Conservation (phyloP, 2,888 invertebrate species). For the Diachrysia chrysitis region DNA sequence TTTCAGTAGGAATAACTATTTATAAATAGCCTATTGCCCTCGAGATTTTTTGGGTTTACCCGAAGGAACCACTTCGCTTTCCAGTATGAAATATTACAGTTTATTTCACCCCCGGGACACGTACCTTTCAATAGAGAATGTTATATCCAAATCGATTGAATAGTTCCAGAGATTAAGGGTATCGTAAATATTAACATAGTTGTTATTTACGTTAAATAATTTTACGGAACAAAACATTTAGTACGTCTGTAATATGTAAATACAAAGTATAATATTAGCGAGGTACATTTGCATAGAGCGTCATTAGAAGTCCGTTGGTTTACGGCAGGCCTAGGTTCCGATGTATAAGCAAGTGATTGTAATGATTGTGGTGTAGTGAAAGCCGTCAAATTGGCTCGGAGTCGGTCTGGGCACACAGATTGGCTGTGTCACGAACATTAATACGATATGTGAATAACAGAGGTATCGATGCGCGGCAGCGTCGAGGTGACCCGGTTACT, state of each 20-base stretch:
- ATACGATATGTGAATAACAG: conserved; percentile 59
- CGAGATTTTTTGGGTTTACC: conserved; percentile 54
- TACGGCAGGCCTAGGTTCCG: conserved; percentile 15
- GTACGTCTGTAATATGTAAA: conserved; percentile 45
- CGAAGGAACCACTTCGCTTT: conserved; percentile 46
- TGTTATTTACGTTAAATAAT: conserved; percentile 27
- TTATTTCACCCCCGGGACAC: conserved; percentile 48
- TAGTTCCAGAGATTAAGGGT: conserved; percentile 43
- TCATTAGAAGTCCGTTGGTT: conserved; percentile 39
- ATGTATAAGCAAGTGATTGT: conserved; percentile 42
- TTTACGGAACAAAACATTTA: conserved; percentile 33
- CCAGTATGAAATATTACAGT: conserved; percentile 54
- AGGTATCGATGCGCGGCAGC: conserved; percentile 59
- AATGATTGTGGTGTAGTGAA: conserved; percentile 37
- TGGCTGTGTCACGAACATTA: conserved; percentile 39
- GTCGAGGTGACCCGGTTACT: conserved; percentile 70
- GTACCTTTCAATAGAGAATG: conserved; percentile 55
- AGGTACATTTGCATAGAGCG: conserved; percentile 43
- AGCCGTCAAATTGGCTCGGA: conserved; percentile 32
- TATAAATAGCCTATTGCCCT: conserved; percentile 50
- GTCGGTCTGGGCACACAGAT: conserved; percentile 15
- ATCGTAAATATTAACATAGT: conserved; percentile 33
- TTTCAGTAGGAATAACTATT: conserved; percentile 47
- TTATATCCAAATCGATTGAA: conserved; percentile 52
- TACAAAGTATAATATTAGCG: conserved; percentile 40